Evolutionary conservation across 2,888 invertebrate genomes (phyloP), one percentile per base, ranked within the genome.

Genomic region (Erebia palarica): DNA sequence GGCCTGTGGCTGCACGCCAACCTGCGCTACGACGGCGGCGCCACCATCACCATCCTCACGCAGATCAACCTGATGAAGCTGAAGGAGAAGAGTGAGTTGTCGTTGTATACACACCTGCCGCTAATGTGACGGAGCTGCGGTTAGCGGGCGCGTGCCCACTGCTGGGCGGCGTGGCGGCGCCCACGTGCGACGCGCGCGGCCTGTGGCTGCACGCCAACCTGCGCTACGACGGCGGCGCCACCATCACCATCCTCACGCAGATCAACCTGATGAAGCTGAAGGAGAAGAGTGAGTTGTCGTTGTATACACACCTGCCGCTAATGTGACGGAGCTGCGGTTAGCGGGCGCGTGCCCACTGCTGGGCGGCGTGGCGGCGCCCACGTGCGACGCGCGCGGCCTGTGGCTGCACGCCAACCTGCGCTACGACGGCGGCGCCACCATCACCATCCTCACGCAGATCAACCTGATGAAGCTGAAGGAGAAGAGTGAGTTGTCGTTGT

Each of bases 1-100:
- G 98, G 98, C 53, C 91, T 98, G 69, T 99, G 98, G 98, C 94
- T 98, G 0, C 97, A 98, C 88, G 91, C 98, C 14, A 96, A 97
- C 81, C 87, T 98, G 71, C 94, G 95, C 3, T 98, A 98, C 89
- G 95, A 95, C 78, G 98, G 98, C 65, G 94, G 95, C 76, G 95
- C 97, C 58, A 95, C 95, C 75, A 96, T 98, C 94, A 96, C 96
- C 1, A 94, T 99, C 51, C 97, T 97, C 83, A 98, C 98, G 1
- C 98, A 98, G 86, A 94, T 98, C 78, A 98, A 98, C 91, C 90
- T 94, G 10, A 85, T 94, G 88, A 92, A 93, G 81, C 88, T 94
- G 16, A 93, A 93, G 78, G 92, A 92, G 81, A 93, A 92, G 74
- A 89, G 92, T 93, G 4, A 86, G 88, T 65, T 36, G 36, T 27